These are phyloP conservation scores for Corythaeola cristata DNA, from an alignment of 2,113 vertebrate genomes.

Conservation along the genomic window DNA sequence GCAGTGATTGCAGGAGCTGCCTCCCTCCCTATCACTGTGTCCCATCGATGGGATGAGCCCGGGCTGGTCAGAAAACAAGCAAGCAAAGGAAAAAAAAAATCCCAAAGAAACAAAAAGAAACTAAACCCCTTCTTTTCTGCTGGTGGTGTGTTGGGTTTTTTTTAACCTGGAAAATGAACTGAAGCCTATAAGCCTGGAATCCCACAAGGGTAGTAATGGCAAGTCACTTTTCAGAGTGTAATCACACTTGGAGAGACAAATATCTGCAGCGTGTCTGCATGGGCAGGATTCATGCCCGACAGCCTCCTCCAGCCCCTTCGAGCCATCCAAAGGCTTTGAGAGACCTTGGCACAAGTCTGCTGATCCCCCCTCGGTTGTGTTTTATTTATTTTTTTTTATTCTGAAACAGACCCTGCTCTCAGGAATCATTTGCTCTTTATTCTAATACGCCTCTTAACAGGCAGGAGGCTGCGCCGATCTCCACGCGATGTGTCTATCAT, in stretches of 20 bases:
- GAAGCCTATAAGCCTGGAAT: neutral
- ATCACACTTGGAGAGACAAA: constrained; percentile 38
- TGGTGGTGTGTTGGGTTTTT: neutral
- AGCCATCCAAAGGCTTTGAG: neutral
- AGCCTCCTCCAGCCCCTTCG: neutral
- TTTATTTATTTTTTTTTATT: neutral
- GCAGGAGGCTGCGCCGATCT: constrained; percentile 27
- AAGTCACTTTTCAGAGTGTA: constrained; percentile 32
- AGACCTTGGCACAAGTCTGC: neutral
- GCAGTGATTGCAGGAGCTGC: neutral
- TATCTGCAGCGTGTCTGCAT: constrained; percentile 46
- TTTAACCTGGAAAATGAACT: neutral
- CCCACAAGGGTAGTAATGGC: constrained; percentile 8
- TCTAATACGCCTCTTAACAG: neutral
- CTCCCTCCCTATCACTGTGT: neutral
- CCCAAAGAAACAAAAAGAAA: neutral
- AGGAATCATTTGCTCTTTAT: neutral
- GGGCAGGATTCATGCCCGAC: neutral
- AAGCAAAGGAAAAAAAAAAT: neutral
- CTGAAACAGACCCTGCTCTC: neutral
- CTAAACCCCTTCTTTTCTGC: neutral
- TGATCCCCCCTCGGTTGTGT: neutral
- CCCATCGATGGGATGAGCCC: neutral
- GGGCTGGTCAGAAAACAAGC: neutral
- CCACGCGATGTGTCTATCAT: constrained; percentile 48